A percentile compares a stretch with the other conserved stretches of the same genome.
phyloP scores from a whole-genome alignment of 2,113 vertebrate species.

The Anarhynchus alexandrinus region DNA sequence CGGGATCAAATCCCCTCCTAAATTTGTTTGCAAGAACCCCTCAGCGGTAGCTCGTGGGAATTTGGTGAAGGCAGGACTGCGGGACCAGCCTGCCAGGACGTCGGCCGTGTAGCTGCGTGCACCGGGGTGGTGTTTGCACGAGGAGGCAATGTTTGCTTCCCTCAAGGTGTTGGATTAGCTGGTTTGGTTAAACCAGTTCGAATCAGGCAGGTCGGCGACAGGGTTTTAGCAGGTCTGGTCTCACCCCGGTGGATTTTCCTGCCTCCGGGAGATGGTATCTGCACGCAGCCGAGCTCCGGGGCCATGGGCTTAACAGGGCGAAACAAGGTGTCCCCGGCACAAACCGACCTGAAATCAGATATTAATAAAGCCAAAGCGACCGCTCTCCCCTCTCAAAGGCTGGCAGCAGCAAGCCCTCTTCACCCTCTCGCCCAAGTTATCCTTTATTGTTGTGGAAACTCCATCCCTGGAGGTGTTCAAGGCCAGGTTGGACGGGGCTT shows the following conservation, averaged over 20 bases:
- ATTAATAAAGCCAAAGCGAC: neutral
- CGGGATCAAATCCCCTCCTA: neutral
- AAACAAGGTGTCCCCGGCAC: neutral
- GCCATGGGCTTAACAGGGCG: neutral
- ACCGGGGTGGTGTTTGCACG: neutral
- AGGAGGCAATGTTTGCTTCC: neutral
- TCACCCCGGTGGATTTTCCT: neutral
- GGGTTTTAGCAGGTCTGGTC: neutral
- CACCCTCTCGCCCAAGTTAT: neutral
- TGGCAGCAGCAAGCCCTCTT: neutral
- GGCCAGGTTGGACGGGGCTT: no score
- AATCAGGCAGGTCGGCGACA: neutral
- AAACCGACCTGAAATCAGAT: neutral
- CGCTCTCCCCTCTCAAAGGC: neutral
- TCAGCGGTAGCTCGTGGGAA: accelerated
- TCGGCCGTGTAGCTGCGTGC: accelerated
- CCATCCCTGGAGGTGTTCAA: no score
- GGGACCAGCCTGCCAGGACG: neutral
- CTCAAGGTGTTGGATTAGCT: neutral
- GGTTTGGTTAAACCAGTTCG: neutral
- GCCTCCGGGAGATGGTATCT: neutral
- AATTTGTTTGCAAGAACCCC: neutral
- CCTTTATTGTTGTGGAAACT: no score
- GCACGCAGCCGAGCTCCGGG: accelerated
- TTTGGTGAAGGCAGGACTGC: neutral